Percentiles rank a stretch among this genome's conserved stretches.
These are phyloP conservation scores for Syndactyla subalaris DNA, from an alignment of 2,797 vertebrate genomes.

Conservation along the genomic window DNA sequence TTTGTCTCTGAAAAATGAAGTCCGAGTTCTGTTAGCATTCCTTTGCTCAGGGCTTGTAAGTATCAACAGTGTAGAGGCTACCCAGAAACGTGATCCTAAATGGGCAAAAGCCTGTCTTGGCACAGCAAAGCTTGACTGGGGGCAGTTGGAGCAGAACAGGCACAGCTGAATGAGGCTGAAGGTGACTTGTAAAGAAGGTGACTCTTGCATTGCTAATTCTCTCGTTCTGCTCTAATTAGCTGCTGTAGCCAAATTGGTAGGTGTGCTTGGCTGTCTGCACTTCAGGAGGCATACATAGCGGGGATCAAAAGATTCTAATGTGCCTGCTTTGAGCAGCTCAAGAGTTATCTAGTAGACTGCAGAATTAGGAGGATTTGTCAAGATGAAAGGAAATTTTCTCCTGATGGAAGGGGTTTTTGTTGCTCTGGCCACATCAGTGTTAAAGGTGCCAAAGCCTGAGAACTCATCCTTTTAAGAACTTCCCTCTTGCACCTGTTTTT, in stretches of 20 bases:
- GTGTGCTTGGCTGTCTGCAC: not conserved
- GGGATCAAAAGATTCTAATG: not conserved
- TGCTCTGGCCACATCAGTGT: rapidly evolving
- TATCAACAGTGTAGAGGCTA: not conserved
- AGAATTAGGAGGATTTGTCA: conserved; percentile 3
- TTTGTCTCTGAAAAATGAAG: conserved; percentile 1
- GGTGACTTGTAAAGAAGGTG: conserved; percentile 18
- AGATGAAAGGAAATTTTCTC: not conserved
- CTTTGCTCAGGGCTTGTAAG: not conserved
- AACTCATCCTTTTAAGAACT: not conserved
- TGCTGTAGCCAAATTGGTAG: not conserved
- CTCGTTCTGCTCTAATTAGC: conserved; percentile 26
- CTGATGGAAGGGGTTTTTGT: not conserved
- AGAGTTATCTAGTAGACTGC: not conserved
- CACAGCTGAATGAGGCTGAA: not conserved
- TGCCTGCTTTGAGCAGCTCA: not conserved
- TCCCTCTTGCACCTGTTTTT: not conserved
- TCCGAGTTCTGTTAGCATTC: not conserved
- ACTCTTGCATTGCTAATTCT: not conserved
- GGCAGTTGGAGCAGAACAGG: not conserved
- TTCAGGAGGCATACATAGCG: not conserved
- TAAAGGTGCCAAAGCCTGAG: not conserved
- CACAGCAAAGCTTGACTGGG: not conserved
- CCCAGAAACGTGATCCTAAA: not conserved
- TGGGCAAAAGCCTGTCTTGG: not conserved